Base-by-base conservation (phyloP, 2,888 invertebrate species). In the Coleophora flavipennella region DNA sequence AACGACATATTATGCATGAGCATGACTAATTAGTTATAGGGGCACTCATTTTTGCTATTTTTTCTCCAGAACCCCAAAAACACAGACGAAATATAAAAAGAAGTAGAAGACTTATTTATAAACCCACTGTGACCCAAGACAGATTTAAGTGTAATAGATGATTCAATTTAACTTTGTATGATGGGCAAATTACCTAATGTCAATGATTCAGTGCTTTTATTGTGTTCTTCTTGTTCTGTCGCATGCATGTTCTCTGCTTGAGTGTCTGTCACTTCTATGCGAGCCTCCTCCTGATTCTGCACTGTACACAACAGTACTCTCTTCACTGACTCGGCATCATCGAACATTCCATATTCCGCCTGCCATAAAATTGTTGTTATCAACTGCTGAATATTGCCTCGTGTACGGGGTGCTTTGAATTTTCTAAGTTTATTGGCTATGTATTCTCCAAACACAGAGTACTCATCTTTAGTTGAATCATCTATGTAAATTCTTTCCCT, bases 301-400 rank as follows among this genome's bases (percentile, higher is more conserved):
- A 20, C 20, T 4, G 20, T 20, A 20, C 65, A 69, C 56, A 77
- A 53, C 1, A 81, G 51, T 0, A 84, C 66, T 41, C 71, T 47
- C 45, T 76, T 81, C 0, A 84, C 78, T 1, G 79, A 59, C 1
- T 79, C 80, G 7, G 80, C 70, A 51, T 59, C 67, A 39, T 81
- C 78, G 51, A 78, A 84, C 10, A 75, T 43, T 0, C 83, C 83
- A 52, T 79, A 81, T 38, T 84, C 83, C 0, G 81, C 79, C 47
- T 83, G 83, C 83, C 83, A 84, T 13, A 84, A 45, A 47, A 83
- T 70, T 2, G 83, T 84, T 14, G 83, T 76, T 0, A 84, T 78
- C 12, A 84, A 47, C 41, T 84, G 83, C 44, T 84, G 83, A 3
- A 84, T 57, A 43, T 84, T 84, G 0, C 79, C 75, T 14, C 70